These are phyloP conservation scores for Alloplasta piceator DNA, from an alignment of 2,888 invertebrate genomes.

Conservation along the genomic window DNA sequence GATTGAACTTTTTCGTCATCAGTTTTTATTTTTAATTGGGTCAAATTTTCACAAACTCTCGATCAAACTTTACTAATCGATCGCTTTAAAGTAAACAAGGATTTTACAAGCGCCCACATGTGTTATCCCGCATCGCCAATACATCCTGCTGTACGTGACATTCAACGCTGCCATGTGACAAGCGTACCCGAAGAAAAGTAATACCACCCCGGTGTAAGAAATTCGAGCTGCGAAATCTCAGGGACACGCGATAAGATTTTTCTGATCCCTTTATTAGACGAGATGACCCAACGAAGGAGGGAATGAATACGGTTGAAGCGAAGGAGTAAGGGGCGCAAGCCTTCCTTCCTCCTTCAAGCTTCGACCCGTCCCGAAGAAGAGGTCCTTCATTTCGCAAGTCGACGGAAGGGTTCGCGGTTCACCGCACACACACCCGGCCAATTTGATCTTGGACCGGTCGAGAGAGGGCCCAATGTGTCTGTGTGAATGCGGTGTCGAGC, in stretches of 20 bases:
- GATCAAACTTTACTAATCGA: no score
- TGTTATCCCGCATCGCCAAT: slow-evolving; percentile 55
- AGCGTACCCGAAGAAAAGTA: slow-evolving; percentile 58
- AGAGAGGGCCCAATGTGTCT: no score
- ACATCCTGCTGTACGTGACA: slow-evolving; percentile 60
- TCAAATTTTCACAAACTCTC: no score
- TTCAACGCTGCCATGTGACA: slow-evolving; percentile 45
- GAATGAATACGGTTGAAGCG: slow-evolving; percentile 1
- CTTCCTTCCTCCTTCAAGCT: no score
- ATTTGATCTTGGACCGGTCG: slow-evolving; percentile 44
- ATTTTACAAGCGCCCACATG: no score
- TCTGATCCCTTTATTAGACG: slow-evolving; percentile 46
- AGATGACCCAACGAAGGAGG: slow-evolving; percentile 10
- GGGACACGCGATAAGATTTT: slow-evolving; percentile 54
- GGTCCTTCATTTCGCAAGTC: slow-evolving; percentile 44
- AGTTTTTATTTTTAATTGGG: no score
- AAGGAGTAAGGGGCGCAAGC: not conserved
- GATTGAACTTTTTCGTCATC: no score
- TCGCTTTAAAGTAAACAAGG: no score
- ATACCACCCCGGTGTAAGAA: slow-evolving; percentile 57
- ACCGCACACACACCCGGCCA: slow-evolving; percentile 57
- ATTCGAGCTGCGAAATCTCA: slow-evolving; percentile 47
- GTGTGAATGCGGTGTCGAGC: slow-evolving; percentile 17
- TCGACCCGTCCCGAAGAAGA: not conserved
- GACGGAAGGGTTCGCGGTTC: slow-evolving; percentile 62